Evolutionary conservation across 1,140 invertebrate species (phyloP), one percentile per base, ranked within the genome.

Genomic region (Sesamia nonagrioides): DNA sequence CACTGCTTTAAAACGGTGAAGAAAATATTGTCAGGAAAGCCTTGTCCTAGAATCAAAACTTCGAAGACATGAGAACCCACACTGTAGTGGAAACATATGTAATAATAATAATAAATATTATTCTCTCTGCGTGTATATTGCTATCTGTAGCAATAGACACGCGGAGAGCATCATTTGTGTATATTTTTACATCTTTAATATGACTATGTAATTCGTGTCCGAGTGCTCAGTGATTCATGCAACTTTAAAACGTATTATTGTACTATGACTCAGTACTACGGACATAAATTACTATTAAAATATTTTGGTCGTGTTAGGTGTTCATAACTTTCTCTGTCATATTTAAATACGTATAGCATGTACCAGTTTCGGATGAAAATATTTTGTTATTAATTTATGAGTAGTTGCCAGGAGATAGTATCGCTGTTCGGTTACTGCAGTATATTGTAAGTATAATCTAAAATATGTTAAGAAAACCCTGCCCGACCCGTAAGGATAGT

Each of bases 191-290:
- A 58, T 58, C 3, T 61, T n/a, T 7, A 37, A 33, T 15, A 13
- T 61, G 37, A 37, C 13, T 61, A 37, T 15, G 33, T n/a, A 35
- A 37, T 17, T 15, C 35, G 37, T 61, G 60, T 61, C 13, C 13
- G 15, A 50, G 1, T n/a, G 37, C 15, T n/a, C 0, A 37, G 15
- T 61, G 60, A 61, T n/a, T 61, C 60, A 61, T 37, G 13, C 15
- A 6, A 7, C 37, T 15, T 37, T 61, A 40, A 33, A 17, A 61
- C n/a, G 58, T 60, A 60, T 60, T 60, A 35, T 60, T 15, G 35
- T 61, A 61, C 33, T n/a, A 40, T 40, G 60, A 61, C 60, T 61
- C 60, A 61, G 33, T 40, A 60, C 33, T 61, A 61, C n/a, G 27
- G 5, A 7, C 27, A 15, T 35, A 61, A n/a, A 40, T 7, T 37